Evolutionary conservation across 2,797 vertebrate species (phyloP), one percentile per base, ranked within the genome.

Genomic region (Meda fulgida): DNA sequence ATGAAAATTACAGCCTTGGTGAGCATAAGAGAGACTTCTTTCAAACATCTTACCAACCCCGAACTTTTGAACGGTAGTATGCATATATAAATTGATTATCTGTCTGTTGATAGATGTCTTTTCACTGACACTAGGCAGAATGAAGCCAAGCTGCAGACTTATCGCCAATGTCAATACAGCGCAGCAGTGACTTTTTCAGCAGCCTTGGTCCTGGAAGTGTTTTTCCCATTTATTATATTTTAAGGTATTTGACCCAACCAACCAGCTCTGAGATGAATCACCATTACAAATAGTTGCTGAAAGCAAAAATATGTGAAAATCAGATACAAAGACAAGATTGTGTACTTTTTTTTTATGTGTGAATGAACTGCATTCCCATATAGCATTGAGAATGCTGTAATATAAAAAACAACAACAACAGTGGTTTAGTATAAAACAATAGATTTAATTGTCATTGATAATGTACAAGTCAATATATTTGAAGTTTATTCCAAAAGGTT

Each of bases 141-240:
- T 48, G 46, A 48, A 48, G 75, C 75, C 75, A 26, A 58, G 75
- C 48, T 8, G 19, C 2, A 23, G 23, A 26, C 29, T 21, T 73
- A 19, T 73, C 5, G 46, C 71, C 71, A 76, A 76, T 36, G 73
- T 55, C 73, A 76, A 76, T n/a, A 77, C 23, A 4, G 48, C 11
- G 16, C 71, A 76, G 53, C 72, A 77, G 53, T 77, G 34, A 77
- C 34, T 53, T 77, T 60, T 60, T 60, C 53, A 40, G 72, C 72
- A 53, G 48, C 48, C 48, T 48, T 75, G 29, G 4, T 38, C 58
- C 75, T 36, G 23, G 53, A 60, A 38, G 75, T 77, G 5, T 77
- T 60, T 77, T 77, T 60, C 34, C 34, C 31, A 77, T 40, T 77
- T 53, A 77, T 77, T 38, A 9, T 55, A 13, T 55, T 51, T 21